A percentile compares a stretch with the other conserved stretches of the same genome.
Conservation (phyloP, 37 sponge, comb jelly and placozoan genomes). For the Theonella swinhoei region DNA sequence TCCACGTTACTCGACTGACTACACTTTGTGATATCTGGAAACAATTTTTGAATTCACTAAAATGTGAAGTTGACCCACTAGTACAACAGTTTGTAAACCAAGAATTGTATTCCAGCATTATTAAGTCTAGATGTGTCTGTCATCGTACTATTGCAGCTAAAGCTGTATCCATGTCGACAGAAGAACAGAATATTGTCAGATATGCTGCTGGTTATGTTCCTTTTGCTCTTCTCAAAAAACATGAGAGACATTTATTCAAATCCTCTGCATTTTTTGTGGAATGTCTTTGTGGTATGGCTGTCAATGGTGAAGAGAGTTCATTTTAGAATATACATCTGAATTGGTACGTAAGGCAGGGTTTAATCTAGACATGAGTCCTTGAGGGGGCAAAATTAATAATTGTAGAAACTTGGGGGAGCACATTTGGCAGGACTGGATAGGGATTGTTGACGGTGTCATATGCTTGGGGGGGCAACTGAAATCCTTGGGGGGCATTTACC, state of each 20-base stretch:
- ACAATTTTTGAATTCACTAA: no score
- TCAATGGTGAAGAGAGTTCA: constrained; percentile 1
- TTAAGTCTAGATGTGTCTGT: neutral
- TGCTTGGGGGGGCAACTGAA: no score
- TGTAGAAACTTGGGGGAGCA: no score
- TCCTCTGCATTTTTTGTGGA: neutral
- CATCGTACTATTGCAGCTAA: neutral
- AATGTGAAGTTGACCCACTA: no score
- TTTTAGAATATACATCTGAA: neutral
- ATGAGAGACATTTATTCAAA: neutral
- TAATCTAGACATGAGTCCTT: no score
- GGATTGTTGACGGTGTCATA: no score
- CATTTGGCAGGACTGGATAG: no score
- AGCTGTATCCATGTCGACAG: neutral
- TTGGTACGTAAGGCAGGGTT: no score
- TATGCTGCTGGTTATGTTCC: constrained; percentile 3
- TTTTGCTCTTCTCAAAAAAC: neutral
- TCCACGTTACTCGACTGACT: no score
- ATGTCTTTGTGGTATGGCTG: constrained; percentile 2
- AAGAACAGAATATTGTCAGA: constrained; percentile 1
- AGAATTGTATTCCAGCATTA: constrained; percentile 6
- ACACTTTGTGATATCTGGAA: no score
- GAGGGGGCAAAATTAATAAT: no score
- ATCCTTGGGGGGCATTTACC: no score
- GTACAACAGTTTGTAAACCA: constrained; percentile 27